phyloP scores from a whole-genome alignment of 2,888 invertebrate genomes.

The Amaurobius ferox region DNA sequence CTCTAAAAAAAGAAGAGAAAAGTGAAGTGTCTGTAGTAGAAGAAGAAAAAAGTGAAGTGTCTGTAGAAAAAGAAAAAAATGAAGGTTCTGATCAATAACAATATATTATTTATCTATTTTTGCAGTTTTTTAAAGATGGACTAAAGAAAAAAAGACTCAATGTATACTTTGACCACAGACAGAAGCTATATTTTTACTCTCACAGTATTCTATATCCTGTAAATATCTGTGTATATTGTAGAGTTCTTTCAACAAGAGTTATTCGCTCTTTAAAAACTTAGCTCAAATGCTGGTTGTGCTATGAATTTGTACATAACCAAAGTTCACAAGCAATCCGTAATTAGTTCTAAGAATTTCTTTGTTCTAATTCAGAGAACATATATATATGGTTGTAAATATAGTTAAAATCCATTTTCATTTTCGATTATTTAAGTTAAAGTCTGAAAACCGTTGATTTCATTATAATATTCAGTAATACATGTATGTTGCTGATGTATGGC shows the following conservation, averaged over 20 bases:
- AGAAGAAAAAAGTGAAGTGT: slow-evolving; percentile 42
- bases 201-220: slow-evolving; percentile 21
- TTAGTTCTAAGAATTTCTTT: neutral
- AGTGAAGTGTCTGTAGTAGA: too few species aligned
- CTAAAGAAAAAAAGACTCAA: neutral
- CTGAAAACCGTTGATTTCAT: too few species aligned
- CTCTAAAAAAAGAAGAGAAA: too few species aligned
- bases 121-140: slow-evolving; percentile 14
- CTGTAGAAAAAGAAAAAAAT: slow-evolving; percentile 37
- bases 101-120: slow-evolving; percentile 14
- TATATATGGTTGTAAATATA: slow-evolving; percentile 13
- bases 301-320: neutral
- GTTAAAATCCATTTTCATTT: neutral
- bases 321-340: neutral
- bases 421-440: neutral
- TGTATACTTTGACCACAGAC: slow-evolving; percentile 7
- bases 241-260: neutral
- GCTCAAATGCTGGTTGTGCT: neutral
- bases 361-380: neutral
- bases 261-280: neutral
- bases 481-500: too few species aligned
- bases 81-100: neutral
- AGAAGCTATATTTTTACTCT: slow-evolving; percentile 42
- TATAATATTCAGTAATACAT: neutral
- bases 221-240: slow-evolving; percentile 43